These are phyloP conservation scores for Acrobasis consociella DNA, from an alignment of 2,888 invertebrate genomes.

Conservation along the genomic window DNA sequence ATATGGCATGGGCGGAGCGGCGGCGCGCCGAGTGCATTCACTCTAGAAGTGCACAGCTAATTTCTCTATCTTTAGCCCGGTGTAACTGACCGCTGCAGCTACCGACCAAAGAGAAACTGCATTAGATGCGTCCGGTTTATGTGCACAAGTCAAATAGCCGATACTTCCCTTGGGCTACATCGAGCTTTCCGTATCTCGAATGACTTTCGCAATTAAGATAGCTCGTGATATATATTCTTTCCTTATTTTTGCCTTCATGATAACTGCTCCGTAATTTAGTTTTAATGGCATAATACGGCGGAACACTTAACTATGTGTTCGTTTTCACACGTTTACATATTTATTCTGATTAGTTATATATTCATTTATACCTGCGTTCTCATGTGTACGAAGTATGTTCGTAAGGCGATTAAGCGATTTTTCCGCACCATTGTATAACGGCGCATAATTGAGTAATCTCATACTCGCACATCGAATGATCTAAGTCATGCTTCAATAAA, in stretches of 20 bases:
- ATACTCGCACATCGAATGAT: conserved; percentile 14
- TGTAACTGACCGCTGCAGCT: conserved; percentile 75
- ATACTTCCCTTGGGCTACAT: conserved; percentile 42
- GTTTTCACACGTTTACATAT: conserved; percentile 11
- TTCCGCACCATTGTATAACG: conserved; percentile 20
- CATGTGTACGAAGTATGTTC: conserved; percentile 1
- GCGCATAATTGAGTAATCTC: conserved; percentile 9
- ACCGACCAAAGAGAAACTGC: conserved; percentile 75
- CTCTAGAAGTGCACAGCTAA: conserved; percentile 71
- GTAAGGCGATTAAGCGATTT: conserved; percentile 13
- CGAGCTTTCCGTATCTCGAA: conserved; percentile 26
- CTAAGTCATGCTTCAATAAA: conserved; percentile 17
- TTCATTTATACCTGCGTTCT: neutral
- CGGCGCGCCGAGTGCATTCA: conserved; percentile 63
- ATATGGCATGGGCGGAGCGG: conserved; percentile 67
- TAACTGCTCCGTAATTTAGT: conserved; percentile 16
- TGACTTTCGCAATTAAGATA: conserved; percentile 32
- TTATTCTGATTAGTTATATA: conserved; percentile 9
- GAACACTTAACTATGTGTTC: conserved; percentile 4
- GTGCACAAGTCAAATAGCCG: conserved; percentile 55
- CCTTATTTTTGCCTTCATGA: conserved; percentile 16
- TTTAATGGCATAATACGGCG: conserved; percentile 16
- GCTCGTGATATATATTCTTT: conserved; percentile 15
- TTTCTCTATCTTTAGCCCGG: conserved; percentile 81
- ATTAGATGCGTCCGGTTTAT: conserved; percentile 77